These are phyloP conservation scores for Hyperoplus lanceolatus DNA, from an alignment of 2,797 vertebrate species.

Conservation along the genomic window DNA sequence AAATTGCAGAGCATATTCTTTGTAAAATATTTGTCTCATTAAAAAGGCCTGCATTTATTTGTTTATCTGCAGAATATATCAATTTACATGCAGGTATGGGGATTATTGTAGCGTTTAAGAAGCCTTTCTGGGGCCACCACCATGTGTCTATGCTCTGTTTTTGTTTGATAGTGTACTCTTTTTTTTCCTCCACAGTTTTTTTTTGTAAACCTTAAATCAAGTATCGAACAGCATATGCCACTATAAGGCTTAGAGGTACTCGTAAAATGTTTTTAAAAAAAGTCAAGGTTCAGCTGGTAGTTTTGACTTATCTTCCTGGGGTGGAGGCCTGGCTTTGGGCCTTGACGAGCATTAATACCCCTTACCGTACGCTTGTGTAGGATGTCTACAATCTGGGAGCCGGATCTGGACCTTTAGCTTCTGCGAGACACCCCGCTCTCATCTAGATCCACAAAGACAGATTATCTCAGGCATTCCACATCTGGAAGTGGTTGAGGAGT, in stretches of 20 bases:
- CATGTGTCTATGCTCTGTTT: not conserved
- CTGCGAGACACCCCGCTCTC: slow-evolving; percentile 57
- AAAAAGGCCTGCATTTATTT: not conserved
- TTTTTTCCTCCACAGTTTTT: not conserved
- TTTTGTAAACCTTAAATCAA: not conserved
- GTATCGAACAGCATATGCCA: not conserved
- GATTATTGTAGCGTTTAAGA: not conserved
- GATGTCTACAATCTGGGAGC: slow-evolving; percentile 38
- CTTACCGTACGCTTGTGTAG: slow-evolving; percentile 11
- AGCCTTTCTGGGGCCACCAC: not conserved
- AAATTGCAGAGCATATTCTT: too few relatives aligned
- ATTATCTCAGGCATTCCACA: slow-evolving; percentile 78
- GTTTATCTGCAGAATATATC: not conserved
- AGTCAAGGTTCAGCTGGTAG: not conserved
- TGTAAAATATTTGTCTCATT: not conserved
- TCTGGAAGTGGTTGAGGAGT: slow-evolving; percentile 75
- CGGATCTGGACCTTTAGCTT: slow-evolving; percentile 47
- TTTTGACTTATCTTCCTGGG: not conserved
- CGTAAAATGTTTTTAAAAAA: not conserved
- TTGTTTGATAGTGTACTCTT: not conserved
- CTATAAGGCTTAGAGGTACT: not conserved
- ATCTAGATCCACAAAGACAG: slow-evolving; percentile 61
- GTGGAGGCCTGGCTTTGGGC: not conserved
- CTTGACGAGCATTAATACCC: not conserved
- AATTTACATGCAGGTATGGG: not conserved